A percentile compares a stretch with the other conserved stretches of the same genome.
Conservation (phyloP, 2,113 vertebrate genomes). For the Nanorana parkeri region DNA sequence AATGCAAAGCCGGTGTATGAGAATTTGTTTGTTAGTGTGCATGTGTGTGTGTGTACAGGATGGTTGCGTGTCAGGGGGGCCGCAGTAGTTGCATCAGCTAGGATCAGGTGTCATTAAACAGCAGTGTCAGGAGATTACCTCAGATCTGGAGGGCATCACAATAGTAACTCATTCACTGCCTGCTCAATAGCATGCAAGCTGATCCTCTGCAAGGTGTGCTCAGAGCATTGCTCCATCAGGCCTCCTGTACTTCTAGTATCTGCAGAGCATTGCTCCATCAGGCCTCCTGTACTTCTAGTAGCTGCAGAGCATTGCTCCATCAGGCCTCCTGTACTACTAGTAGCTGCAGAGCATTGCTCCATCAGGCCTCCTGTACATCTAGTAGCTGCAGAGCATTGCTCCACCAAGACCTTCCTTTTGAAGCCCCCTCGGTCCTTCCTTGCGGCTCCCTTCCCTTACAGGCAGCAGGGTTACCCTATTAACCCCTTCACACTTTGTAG, state of each 20-base stretch:
- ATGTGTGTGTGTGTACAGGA: slow-evolving; percentile 9
- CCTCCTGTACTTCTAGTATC: too few relatives aligned
- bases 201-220: not conserved
- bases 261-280: not conserved
- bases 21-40: slow-evolving; percentile 5
- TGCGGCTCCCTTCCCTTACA: too few relatives aligned
- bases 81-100: slow-evolving; percentile 48
- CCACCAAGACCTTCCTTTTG: not conserved
- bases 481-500: not conserved
- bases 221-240: slow-evolving; percentile 7
- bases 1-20: slow-evolving; percentile 14
- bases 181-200: not conserved
- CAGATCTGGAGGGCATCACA: slow-evolving; percentile 12
- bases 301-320: not conserved
- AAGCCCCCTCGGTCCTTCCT: not conserved
- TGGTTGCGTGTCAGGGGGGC: slow-evolving; percentile 42
- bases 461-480: too few relatives aligned
- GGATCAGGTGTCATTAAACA: slow-evolving; percentile 54
- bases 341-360: not conserved
- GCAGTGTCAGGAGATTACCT: slow-evolving; percentile 33
- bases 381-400: not conserved
- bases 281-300: too few relatives aligned
- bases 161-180: slow-evolving; percentile 19
- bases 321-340: too few relatives aligned
- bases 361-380: too few relatives aligned